Base-by-base conservation (phyloP, 2,888 invertebrate genomes). In the Clitarchus hookeri region DNA sequence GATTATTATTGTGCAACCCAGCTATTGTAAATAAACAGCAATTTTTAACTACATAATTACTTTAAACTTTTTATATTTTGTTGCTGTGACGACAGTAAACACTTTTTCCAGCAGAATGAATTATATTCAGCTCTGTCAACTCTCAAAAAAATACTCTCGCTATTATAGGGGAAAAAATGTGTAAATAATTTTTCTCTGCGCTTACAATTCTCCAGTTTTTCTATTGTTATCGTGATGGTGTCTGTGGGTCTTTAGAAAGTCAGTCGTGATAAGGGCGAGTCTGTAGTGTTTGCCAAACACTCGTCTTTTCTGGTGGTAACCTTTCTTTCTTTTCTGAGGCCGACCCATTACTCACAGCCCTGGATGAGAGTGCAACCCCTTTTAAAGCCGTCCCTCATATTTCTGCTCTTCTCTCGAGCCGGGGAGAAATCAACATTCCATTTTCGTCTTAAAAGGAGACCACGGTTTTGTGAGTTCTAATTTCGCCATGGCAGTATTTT, bases 401-500 rank as follows among this genome's bases (percentile, higher is more conserved):
- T 23, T 6, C 65, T 16, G 65, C n/a, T 65, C 65, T 65, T 23
- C 65, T n/a, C 65, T n/a, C 65, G 65, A 65, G 11, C 65, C 65
- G 23, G 16, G n/a, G 19, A 65, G 65, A n/a, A 65, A 65, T 65
- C 65, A 65, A 65, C 65, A 65, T 65, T 65, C 65, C 65, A 65
- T 65, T 65, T 65, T 65, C 65, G 16, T 65, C 65, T 65, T 65
- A 65, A 65, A 65, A 65, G 65, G 65, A 65, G 65, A 23, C 65
- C 65, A 65, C 23, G 65, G 65, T 65, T 65, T 65, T 65, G 65
- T 65, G 65, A 65, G 65, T 65, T 65, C 65, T 65, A 65, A 65
- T 65, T 65, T 65, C 65, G 65, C 65, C 65, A n/a, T n/a, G n/a
- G 65, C 65, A 65, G 65, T 65, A 65, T 65, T 65, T 65, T 65